Percentiles rank a stretch among this genome's conserved stretches.
phyloP scores from a whole-genome alignment of 2,113 vertebrate species.

The Gorsachius goisagi region DNA sequence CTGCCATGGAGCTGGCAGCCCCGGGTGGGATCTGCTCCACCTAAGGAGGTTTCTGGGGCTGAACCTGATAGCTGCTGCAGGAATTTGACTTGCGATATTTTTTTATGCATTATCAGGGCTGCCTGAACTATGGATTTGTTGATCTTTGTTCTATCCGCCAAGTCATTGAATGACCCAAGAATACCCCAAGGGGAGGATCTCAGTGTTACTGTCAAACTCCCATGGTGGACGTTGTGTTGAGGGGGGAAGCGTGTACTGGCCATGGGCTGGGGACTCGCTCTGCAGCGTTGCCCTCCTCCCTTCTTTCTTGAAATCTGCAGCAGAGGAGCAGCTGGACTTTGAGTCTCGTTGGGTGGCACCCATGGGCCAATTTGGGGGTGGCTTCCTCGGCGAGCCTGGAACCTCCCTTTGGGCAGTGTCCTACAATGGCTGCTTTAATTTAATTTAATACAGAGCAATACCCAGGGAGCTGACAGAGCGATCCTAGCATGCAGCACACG shows the following conservation, averaged over 20 bases:
- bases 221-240: fast-evolving
- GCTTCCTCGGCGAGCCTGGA: background rate
- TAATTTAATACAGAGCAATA: background rate
- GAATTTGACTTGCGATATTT: no score
- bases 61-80: background rate
- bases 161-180: background rate
- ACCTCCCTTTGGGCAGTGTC: background rate
- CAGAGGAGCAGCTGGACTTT: background rate
- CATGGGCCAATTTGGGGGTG: background rate
- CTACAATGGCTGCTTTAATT: background rate
- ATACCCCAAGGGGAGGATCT: background rate
- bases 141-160: fast-evolving
- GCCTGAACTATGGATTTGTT: background rate
- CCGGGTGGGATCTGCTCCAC: no score
- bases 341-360: background rate
- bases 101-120: background rate
- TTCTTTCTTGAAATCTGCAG: background rate
- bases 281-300: fast-evolving
- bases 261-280: background rate
- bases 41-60: background rate
- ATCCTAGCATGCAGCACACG: fast-evolving
- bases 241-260: background rate
- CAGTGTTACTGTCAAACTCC: background rate
- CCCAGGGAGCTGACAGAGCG: background rate
- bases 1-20: background rate